Base-by-base conservation (phyloP, 53 echinoderm and acorn worm genomes). In the Luidia sarsii region DNA sequence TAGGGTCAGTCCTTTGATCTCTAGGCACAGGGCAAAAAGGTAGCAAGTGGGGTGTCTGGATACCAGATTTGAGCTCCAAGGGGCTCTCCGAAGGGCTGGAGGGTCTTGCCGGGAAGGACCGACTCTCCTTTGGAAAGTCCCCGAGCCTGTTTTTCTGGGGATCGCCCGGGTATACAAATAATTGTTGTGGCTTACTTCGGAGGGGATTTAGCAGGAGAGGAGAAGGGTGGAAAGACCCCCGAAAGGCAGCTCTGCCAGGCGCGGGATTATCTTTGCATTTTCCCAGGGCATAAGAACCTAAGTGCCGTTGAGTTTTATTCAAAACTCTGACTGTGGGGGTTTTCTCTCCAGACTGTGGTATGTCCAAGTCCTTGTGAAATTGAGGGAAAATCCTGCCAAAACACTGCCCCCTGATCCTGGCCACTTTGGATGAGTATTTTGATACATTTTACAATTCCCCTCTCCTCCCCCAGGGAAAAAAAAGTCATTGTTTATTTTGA, bases 1-100 rank as follows among this genome's bases (percentile, higher is more conserved):
- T 27, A 24, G 51, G 77, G 77, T 77, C 77, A 61, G 46, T 41
- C 77, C 77, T 61, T 77, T 45, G 60, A 60, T 60, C 60, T 59
- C 61, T 28, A 6, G 6, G 41, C 41, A 41, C 41, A 6, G n/a
- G 11, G 57, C 75, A 60, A 75, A 57, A 75, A 60, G 77, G 77
- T 59, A 61, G 77, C 60, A 59, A 77, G 61, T 77, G 77, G n/a
- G n/a, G n/a, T n/a, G n/a, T n/a, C n/a, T n/a, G n/a, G n/a, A n/a
- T n/a, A n/a, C n/a, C n/a, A n/a, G n/a, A n/a, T n/a, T n/a, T n/a
- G n/a, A n/a, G n/a, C n/a, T n/a, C n/a, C n/a, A n/a, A n/a, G n/a
- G n/a, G n/a, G n/a, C n/a, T n/a, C n/a, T 6, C 39, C 24, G 14
- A 45, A 19, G 15, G 70, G 70, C n/a, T 11, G 59, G 22, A 20